Evolutionary conservation across 2,113 vertebrate genomes (phyloP).

Genomic region (Plotosus lineatus): DNA sequence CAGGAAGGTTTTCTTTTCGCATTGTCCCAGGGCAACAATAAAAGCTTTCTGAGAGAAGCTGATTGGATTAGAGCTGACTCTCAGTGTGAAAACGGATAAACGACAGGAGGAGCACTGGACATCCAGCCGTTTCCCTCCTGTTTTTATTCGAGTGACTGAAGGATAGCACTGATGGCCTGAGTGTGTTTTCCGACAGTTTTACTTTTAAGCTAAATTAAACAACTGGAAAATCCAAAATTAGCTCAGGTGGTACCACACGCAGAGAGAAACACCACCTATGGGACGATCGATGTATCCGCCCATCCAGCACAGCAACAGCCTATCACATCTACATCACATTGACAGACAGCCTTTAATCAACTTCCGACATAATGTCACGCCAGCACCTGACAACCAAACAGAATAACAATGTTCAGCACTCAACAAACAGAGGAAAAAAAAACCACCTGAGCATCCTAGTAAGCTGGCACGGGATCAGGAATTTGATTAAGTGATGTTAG

Average conservation of each 20-base stretch:
- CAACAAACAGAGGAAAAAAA: background rate
- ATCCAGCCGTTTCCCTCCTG: slow-evolving; percentile 60
- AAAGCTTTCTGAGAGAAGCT: slow-evolving; percentile 51
- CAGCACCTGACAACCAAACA: background rate
- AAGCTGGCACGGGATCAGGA: too few relatives aligned
- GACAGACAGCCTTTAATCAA: background rate
- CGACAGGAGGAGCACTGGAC: slow-evolving; percentile 54
- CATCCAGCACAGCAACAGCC: too few relatives aligned
- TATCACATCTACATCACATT: too few relatives aligned
- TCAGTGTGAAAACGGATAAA: slow-evolving; percentile 71
- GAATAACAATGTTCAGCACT: background rate
- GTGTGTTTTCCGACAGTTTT: too few relatives aligned
- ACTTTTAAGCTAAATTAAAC: too few relatives aligned
- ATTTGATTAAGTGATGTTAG: too few relatives aligned
- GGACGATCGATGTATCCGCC: too few relatives aligned
- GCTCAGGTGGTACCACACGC: too few relatives aligned
- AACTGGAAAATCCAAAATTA: too few relatives aligned
- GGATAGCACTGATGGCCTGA: too few relatives aligned
- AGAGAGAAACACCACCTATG: too few relatives aligned
- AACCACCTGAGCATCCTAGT: too few relatives aligned
- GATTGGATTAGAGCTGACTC: slow-evolving; percentile 72
- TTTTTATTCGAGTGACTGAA: slow-evolving; percentile 67
- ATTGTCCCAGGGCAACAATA: slow-evolving; percentile 38
- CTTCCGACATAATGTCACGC: background rate
- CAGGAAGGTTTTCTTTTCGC: slow-evolving; percentile 23